Evolutionary conservation across 2,888 invertebrate genomes (phyloP), one percentile per base, ranked within the genome.

Genomic region (Pantelozetes paolii): DNA sequence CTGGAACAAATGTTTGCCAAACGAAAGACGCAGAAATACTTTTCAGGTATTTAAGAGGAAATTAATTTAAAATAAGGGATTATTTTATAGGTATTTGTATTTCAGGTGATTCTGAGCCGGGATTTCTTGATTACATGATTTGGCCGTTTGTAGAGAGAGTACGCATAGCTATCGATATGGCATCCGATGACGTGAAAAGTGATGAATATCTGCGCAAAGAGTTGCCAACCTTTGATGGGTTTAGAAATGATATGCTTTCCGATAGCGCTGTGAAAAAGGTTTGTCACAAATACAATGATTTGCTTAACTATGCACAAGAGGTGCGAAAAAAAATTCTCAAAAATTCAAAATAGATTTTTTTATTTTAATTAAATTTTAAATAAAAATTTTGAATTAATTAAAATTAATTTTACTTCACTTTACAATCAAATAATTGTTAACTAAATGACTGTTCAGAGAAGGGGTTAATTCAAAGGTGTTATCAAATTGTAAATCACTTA

Each of bases 1-100:
- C 87, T 89, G 71, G 89, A 92, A 80, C 85, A 84, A 71, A 90
- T 90, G 80, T 81, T 92, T 5, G 81, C 81, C 32, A 82, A 82
- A 26, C 86, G 91, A 70, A 86, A 85, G 28, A 87, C 87, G 0
- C 23, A 23, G n/a, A 84, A 84, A 71, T 92, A 85, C 81, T 87
- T 90, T 78, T 85, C 88, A 75, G 83, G 83, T 82, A 76, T 76
- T 74, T 8, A 2, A 45, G 2, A 13, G 18, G 18, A 2, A 11
- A 50, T 20, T 20, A 20, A 50, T 20, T 50, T 50, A 8, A 20
- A 50, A 20, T n/a, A n/a, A n/a, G n/a, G n/a, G n/a, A n/a, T 50
- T 18, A 50, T 50, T 28, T 50, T 18, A 6, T 15, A 28, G 6
- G 28, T 59, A 18, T 23, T 18, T 8, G 20, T 59, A 30, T 30